A percentile compares a stretch with the other conserved stretches of the same genome.
These are phyloP conservation scores for Galerucella pusilla DNA, from an alignment of 2,888 invertebrate genomes.

Conservation along the genomic window DNA sequence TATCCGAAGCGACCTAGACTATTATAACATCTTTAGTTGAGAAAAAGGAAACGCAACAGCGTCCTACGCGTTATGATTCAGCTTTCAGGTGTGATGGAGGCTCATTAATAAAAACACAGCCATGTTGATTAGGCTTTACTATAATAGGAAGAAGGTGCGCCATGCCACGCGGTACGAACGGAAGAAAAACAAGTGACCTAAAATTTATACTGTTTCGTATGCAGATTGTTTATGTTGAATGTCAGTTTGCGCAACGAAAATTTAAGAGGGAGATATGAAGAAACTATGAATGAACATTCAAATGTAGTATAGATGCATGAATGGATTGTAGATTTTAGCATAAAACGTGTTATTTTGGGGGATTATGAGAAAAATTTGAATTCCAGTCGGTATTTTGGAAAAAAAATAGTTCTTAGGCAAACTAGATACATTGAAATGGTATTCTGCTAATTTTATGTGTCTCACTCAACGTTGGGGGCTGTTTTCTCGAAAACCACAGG, in stretches of 20 bases:
- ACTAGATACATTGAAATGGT: too few relatives aligned
- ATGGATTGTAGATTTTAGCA: neutral
- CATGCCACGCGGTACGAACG: conserved; percentile 51
- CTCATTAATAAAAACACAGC: conserved; percentile 65
- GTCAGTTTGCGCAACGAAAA: conserved; percentile 30
- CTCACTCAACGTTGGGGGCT: too few relatives aligned
- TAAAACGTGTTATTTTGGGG: too few relatives aligned
- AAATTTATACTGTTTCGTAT: conserved; percentile 58
- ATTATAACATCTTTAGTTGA: conserved; percentile 39
- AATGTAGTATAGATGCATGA: conserved; percentile 16
- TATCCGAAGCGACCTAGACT: conserved; percentile 33
- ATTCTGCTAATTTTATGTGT: too few relatives aligned
- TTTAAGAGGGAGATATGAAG: conserved; percentile 11
- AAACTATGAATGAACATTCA: conserved; percentile 10
- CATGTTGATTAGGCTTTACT: conserved; percentile 64
- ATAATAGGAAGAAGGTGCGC: conserved; percentile 64
- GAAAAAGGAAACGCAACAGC: conserved; percentile 27
- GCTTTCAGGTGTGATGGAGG: conserved; percentile 62
- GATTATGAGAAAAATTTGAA: too few relatives aligned
- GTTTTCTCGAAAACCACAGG: too few relatives aligned
- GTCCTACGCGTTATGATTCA: conserved; percentile 59
- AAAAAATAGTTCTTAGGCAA: too few relatives aligned
- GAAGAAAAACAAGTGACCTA: conserved; percentile 59
- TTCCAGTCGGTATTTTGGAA: too few relatives aligned
- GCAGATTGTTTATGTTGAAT: conserved; percentile 47